Evolutionary conservation across 2,797 vertebrate species (phyloP).

Genomic region (Melopsittacus undulatus): DNA sequence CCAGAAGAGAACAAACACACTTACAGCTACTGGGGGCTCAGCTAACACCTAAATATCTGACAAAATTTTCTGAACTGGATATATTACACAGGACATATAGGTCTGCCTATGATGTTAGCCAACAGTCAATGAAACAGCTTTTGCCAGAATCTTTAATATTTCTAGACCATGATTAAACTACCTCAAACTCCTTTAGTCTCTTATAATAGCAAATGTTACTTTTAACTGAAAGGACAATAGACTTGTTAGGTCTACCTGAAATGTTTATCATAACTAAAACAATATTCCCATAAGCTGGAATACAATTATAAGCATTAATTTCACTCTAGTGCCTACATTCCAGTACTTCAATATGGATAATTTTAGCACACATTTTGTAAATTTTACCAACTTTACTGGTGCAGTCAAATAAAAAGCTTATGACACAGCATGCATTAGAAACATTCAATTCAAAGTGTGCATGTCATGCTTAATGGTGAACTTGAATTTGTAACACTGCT

Average conservation of each 20-base stretch:
- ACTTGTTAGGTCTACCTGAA: neutral
- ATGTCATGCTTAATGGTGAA: neutral
- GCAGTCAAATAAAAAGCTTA: neutral
- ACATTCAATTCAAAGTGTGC: neutral
- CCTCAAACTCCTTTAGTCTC: neutral
- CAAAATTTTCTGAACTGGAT: neutral
- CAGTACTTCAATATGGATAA: neutral
- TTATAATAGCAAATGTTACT: neutral
- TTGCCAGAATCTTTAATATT: neutral
- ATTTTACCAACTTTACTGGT: neutral
- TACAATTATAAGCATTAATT: neutral
- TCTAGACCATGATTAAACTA: neutral
- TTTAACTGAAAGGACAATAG: neutral
- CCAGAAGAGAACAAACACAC: rapidly evolving
- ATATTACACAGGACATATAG: rapidly evolving
- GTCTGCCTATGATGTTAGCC: neutral
- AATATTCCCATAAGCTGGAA: neutral
- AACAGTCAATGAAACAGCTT: neutral
- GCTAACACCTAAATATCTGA: neutral
- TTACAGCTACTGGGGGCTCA: neutral
- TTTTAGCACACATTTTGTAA: neutral
- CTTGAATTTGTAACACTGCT: neutral
- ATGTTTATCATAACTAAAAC: neutral
- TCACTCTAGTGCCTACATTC: neutral
- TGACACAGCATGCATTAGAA: neutral